These are phyloP conservation scores for Trematocara macrostoma DNA, from an alignment of 2,113 vertebrate genomes.

Conservation along the genomic window DNA sequence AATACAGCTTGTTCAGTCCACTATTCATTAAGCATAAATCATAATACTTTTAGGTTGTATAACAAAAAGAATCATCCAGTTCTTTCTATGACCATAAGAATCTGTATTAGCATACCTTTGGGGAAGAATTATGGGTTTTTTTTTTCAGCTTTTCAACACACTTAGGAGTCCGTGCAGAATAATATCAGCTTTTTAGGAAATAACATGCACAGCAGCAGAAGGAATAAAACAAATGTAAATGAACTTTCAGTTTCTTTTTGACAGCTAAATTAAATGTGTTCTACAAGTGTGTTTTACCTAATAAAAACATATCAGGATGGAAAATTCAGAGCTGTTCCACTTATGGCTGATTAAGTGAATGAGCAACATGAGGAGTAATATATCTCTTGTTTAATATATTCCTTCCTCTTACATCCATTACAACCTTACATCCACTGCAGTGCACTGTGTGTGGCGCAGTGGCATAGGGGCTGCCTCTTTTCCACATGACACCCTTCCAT, in stretches of 20 bases:
- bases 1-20: not conserved
- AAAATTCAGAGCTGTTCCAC: not conserved
- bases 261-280: not conserved
- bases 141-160: not conserved
- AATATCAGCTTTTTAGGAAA: not conserved
- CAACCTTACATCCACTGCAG: not conserved
- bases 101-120: not conserved
- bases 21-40: not conserved
- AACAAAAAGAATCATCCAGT: not conserved
- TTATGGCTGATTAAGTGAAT: not conserved
- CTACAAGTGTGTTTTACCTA: not conserved
- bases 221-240: not conserved
- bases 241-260: not conserved
- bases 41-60: not conserved
- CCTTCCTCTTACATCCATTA: conserved; percentile 5
- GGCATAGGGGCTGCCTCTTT: not conserved
- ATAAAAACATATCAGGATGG: not conserved
- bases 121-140: not conserved
- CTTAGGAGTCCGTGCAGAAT: not conserved
- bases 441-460: not conserved
- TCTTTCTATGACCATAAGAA: not conserved
- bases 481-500: conserved; percentile 9
- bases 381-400: not conserved
- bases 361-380: not conserved
- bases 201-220: not conserved